These are phyloP conservation scores for Sorex araneus DNA, from an alignment of 2,113 vertebrate genomes.

Conservation along the genomic window DNA sequence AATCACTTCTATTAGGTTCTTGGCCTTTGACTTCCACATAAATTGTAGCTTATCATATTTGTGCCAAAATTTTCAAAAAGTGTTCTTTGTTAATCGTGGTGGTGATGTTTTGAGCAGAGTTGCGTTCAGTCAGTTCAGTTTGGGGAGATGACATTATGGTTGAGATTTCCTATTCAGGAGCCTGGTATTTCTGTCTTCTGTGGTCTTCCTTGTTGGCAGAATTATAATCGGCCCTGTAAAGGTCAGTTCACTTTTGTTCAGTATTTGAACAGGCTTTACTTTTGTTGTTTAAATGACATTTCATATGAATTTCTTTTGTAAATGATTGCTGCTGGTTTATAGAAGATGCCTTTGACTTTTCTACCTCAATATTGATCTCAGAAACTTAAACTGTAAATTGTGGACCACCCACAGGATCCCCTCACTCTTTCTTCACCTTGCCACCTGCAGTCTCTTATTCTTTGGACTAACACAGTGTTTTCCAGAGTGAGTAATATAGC, in stretches of 20 bases:
- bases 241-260: slow-evolving; percentile 12
- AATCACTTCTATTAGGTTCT: slow-evolving; percentile 55
- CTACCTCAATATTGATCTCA: slow-evolving; percentile 41
- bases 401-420: too few relatives aligned
- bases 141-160: neutral
- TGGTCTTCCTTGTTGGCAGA: slow-evolving; percentile 29
- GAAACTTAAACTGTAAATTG: neutral
- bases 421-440: slow-evolving; percentile 29
- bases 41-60: slow-evolving; percentile 49
- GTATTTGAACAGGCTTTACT: neutral
- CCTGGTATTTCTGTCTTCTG: neutral
- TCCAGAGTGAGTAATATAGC: too few relatives aligned
- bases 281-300: slow-evolving; percentile 23
- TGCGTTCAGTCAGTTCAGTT: slow-evolving; percentile 15
- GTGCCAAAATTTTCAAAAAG: neutral
- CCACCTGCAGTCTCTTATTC: neutral
- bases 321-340: slow-evolving; percentile 31
- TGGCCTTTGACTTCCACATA: neutral
- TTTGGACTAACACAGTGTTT: neutral
- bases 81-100: neutral
- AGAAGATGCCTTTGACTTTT: slow-evolving; percentile 32
- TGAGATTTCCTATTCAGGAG: neutral
- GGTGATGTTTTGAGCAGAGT: slow-evolving; percentile 17
- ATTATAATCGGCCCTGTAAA: slow-evolving; percentile 45
- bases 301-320: slow-evolving; percentile 53